Evolutionary conservation across 2,113 vertebrate species (phyloP).

Genomic region (Pipa parva): DNA sequence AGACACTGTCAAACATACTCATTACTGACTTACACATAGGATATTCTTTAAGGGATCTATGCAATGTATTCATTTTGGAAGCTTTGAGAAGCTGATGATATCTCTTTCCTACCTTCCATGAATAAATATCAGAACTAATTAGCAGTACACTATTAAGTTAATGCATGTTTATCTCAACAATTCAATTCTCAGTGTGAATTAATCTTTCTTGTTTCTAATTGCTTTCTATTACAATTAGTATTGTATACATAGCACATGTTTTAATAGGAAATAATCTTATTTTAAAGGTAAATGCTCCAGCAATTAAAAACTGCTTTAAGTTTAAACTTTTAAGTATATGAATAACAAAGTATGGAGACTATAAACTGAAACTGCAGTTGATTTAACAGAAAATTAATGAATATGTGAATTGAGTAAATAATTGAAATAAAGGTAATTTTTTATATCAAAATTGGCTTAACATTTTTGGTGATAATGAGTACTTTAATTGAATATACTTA

Average conservation of each 20-base stretch:
- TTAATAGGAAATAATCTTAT: conserved; percentile 53
- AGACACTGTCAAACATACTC: conserved; percentile 43
- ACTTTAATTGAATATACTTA: no score
- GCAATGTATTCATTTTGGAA: conserved; percentile 38
- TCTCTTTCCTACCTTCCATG: conserved; percentile 49
- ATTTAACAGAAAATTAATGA: not conserved
- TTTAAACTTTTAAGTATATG: not conserved
- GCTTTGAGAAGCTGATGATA: conserved; percentile 48
- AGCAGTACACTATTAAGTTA: conserved; percentile 68
- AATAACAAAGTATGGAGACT: not conserved
- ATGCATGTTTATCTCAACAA: conserved; percentile 72
- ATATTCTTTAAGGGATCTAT: not conserved
- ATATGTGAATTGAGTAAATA: not conserved
- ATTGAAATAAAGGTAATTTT: no score
- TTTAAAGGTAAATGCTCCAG: not conserved
- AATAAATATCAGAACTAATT: conserved; percentile 66
- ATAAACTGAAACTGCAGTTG: not conserved
- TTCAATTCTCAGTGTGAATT: conserved; percentile 66
- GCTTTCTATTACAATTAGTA: conserved; percentile 65
- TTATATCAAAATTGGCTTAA: no score
- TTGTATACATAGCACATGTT: conserved; percentile 62
- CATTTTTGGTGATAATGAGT: no score
- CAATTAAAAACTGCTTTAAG: not conserved
- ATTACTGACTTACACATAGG: conserved; percentile 29
- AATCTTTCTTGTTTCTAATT: conserved; percentile 69